Evolutionary conservation across 2,113 vertebrate genomes (phyloP).

Genomic region (Entelurus aequoreus): DNA sequence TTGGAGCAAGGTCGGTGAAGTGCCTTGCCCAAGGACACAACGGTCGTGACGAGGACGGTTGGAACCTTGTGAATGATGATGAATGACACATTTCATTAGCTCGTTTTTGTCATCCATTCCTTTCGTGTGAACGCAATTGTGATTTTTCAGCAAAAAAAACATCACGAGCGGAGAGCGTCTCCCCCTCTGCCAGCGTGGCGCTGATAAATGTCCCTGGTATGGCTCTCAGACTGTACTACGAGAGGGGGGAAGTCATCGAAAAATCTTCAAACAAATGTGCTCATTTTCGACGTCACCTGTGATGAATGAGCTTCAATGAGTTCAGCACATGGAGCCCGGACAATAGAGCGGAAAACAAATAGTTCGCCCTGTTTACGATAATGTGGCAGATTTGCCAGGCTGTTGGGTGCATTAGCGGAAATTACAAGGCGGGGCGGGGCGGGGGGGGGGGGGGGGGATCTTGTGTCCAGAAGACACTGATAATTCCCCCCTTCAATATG

Average conservation of each 20-base stretch:
- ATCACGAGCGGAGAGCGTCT: constrained; percentile 21
- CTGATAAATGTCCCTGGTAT: constrained; percentile 47
- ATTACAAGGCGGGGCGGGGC: background rate
- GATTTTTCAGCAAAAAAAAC: constrained; percentile 47
- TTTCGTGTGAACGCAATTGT: constrained; percentile 24
- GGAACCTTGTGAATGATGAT: no score
- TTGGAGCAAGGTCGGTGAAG: no score
- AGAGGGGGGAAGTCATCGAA: constrained; percentile 28
- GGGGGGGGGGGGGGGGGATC: no score
- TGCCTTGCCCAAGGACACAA: no score
- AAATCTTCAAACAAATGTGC: constrained; percentile 56
- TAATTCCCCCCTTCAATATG: background rate
- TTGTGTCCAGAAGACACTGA: background rate
- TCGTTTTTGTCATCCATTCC: no score
- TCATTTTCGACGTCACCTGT: constrained; percentile 47
- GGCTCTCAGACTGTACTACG: constrained; percentile 14
- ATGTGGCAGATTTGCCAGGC: constrained; percentile 22
- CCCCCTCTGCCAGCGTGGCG: constrained; percentile 24
- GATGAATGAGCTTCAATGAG: constrained; percentile 58
- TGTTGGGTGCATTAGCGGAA: background rate
- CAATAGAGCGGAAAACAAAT: constrained; percentile 59
- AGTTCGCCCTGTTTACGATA: constrained; percentile 36
- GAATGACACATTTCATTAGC: no score
- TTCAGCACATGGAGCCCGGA: constrained; percentile 49
- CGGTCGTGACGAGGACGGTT: no score